Base-by-base conservation (phyloP, 2,888 invertebrate genomes). In the Limnephilus rhombicus region DNA sequence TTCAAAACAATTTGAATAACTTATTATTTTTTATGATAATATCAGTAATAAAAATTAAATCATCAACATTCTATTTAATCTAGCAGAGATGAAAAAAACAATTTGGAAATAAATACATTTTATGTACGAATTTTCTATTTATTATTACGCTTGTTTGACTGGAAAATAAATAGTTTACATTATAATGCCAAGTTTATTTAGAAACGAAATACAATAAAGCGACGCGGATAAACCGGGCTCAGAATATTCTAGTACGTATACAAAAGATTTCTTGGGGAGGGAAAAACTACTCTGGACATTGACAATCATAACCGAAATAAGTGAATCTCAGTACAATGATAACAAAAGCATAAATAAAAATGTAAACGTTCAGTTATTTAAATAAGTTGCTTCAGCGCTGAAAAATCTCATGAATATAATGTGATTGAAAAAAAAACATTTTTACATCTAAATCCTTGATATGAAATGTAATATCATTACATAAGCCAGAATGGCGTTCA, bases 141-240 rank as follows among this genome's bases (percentile, higher is more conserved):
- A n/a, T n/a, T 68, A 24, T n/a, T 24, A 83, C 11, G 83, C 37
- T 37, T 37, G 18, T 37, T 31, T 37, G 15, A 41, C 18, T 34
- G 15, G 24, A 11, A 24, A 34, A 68, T 5, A 53, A 83, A 37
- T 3, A 37, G 37, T 15, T 83, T 37, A 34, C 12, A 37, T 83
- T 24, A 83, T 83, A 83, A 37, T 37, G 37, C 34, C 34, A 83
- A 24, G 37, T 34, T 34, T 34, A 37, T 41, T 24, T 24, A 24
- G 83, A 83, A 83, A 83, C 37, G 83, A 83, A 83, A 83, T 83
- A 37, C 83, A 83, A 83, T 83, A 83, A 83, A 83, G 83, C 37
- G 37, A 24, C 24, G n/a, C 37, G 24, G 83, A 83, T 37, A 83
- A 83, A 83, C 83, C 37, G 15, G 83, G 37, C 83, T 83, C 41